Evolutionary conservation across 2,113 vertebrate genomes (phyloP).

Genomic region (Phrynosoma blainvillii): DNA sequence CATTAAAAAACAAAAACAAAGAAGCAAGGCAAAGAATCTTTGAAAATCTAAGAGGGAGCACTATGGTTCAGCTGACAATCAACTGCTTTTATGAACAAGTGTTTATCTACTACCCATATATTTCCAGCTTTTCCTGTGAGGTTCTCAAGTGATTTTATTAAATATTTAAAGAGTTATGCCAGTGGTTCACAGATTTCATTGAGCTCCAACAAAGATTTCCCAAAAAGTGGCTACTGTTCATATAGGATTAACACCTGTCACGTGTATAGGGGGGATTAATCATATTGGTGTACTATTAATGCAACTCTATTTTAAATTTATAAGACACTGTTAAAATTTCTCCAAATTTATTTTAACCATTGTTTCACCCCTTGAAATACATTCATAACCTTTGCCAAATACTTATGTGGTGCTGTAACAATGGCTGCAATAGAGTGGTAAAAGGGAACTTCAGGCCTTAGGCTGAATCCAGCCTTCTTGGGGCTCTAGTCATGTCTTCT

Average conservation of each 20-base stretch:
- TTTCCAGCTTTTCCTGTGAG: slow-evolving; percentile 13
- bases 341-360: neutral
- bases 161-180: slow-evolving; percentile 18
- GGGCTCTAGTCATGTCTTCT: no score
- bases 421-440: no score
- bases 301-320: neutral
- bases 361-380: neutral
- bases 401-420: neutral
- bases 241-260: neutral
- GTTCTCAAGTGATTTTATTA: slow-evolving; percentile 11
- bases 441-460: no score
- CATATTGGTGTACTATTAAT: neutral
- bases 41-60: neutral
- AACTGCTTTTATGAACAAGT: neutral
- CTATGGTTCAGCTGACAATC: neutral
- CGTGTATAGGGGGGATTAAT: neutral
- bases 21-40: neutral
- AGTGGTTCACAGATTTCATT: slow-evolving; percentile 24
- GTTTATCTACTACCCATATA: neutral
- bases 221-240: slow-evolving; percentile 9
- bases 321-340: neutral
- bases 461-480: no score
- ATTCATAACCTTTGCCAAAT: neutral
- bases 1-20: neutral
- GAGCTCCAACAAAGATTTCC: neutral